Evolutionary conservation across 2,888 invertebrate genomes (phyloP).

Genomic region (Panzeria rudis): DNA sequence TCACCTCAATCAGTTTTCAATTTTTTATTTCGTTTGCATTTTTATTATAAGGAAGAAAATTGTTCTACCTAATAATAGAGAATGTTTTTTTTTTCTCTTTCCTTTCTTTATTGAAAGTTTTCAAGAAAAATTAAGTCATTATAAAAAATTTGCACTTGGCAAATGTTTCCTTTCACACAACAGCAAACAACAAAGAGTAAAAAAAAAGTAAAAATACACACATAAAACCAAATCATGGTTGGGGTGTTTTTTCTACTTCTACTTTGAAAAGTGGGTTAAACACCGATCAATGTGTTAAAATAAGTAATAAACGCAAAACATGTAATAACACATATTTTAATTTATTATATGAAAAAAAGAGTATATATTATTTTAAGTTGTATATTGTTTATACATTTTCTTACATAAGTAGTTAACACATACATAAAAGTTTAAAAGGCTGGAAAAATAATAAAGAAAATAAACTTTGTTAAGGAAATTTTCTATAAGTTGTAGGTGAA

Average conservation of each 20-base stretch:
- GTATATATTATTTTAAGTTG: constrained; percentile 21
- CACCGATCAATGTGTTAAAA: constrained; percentile 67
- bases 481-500: not conserved
- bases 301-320: constrained; percentile 64
- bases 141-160: constrained; percentile 70
- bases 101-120: constrained; percentile 48
- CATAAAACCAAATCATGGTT: constrained; percentile 40
- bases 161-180: constrained; percentile 70
- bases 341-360: constrained; percentile 38
- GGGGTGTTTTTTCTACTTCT: not conserved
- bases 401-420: not conserved
- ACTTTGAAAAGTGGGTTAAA: constrained; percentile 66
- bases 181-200: constrained; percentile 5
- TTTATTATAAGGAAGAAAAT: constrained; percentile 28
- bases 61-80: constrained; percentile 38
- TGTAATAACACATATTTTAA: constrained; percentile 61
- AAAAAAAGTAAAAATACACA: constrained; percentile 1
- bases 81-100: constrained; percentile 8
- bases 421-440: constrained; percentile 12
- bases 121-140: constrained; percentile 72
- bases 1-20: constrained; percentile 44
- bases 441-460: constrained; percentile 18
- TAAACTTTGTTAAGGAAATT: not conserved
- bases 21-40: constrained; percentile 4
- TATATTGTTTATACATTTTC: constrained; percentile 32